These are phyloP conservation scores for Phoebastria nigripes DNA, from an alignment of 2,797 vertebrate species.

Conservation along the genomic window DNA sequence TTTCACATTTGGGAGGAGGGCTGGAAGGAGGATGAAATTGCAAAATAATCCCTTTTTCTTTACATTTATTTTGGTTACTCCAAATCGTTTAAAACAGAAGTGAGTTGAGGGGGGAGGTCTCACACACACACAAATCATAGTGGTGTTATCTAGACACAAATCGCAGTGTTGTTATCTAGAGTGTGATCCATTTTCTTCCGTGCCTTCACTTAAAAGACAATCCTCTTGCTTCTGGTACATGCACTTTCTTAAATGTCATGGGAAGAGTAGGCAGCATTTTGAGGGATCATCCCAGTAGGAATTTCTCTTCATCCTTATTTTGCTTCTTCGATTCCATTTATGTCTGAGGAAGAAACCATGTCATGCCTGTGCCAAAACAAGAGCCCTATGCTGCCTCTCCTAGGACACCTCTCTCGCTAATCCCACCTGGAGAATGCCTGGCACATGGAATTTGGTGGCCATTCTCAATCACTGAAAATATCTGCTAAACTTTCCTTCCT, in stretches of 20 bases:
- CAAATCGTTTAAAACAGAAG: neutral
- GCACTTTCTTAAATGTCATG: neutral
- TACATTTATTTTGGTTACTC: neutral
- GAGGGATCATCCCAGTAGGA: neutral
- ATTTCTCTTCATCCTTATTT: neutral
- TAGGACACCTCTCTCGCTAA: neutral
- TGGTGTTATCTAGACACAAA: neutral
- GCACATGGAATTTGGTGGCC: neutral
- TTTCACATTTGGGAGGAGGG: slow-evolving; percentile 8
- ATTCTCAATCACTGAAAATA: neutral
- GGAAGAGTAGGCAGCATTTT: neutral
- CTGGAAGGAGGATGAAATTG: neutral
- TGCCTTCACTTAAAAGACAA: neutral
- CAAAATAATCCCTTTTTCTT: slow-evolving; percentile 8
- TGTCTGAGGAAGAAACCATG: neutral
- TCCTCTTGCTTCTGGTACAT: neutral
- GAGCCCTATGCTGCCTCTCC: neutral
- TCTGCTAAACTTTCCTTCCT: neutral
- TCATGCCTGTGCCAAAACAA: neutral
- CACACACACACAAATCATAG: neutral
- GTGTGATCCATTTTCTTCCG: neutral
- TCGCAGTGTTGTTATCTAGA: neutral
- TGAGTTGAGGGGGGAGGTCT: neutral
- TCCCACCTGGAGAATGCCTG: neutral
- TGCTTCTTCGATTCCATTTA: neutral